These are phyloP conservation scores for Ceratoteleas bidentatus DNA, from an alignment of 1,140 invertebrate genomes.

Conservation along the genomic window DNA sequence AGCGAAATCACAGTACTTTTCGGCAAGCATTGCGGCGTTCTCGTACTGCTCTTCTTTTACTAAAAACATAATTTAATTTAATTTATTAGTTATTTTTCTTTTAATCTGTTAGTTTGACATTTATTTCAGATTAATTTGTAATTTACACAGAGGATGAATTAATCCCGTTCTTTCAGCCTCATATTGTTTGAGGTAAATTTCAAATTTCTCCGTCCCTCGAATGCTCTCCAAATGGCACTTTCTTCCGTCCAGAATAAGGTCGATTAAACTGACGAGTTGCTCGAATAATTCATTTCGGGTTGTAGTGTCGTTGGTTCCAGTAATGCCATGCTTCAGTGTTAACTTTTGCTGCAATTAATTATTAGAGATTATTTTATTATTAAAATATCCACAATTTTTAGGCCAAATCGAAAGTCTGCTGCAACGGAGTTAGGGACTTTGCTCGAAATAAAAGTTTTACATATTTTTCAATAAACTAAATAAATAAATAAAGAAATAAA, in stretches of 20 bases:
- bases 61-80: constrained; percentile 72
- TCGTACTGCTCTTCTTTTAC: constrained; percentile 90
- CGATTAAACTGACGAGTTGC: constrained; percentile 88
- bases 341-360: constrained; percentile 79
- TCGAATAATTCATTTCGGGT: constrained; percentile 84
- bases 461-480: no score
- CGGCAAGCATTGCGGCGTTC: constrained; percentile 90
- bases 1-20: constrained; percentile 95
- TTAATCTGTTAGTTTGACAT: no score
- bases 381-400: no score
- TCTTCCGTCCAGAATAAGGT: constrained; percentile 88
- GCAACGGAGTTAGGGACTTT: no score
- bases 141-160: constrained; percentile 82
- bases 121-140: no score
- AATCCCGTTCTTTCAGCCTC: constrained; percentile 85
- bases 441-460: neutral
- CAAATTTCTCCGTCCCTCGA: constrained; percentile 82
- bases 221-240: constrained; percentile 88
- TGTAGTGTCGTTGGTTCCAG: constrained; percentile 80
- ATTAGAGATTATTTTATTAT: no score
- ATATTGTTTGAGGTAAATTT: constrained; percentile 85
- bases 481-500: no score
- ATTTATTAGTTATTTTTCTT: no score
- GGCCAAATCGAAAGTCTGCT: no score
- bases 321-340: constrained; percentile 83